Percentiles rank a stretch among this genome's conserved stretches.
Evolutionary conservation across 2,113 vertebrate species (phyloP).

Genomic region (Dasyurus viverrinus): DNA sequence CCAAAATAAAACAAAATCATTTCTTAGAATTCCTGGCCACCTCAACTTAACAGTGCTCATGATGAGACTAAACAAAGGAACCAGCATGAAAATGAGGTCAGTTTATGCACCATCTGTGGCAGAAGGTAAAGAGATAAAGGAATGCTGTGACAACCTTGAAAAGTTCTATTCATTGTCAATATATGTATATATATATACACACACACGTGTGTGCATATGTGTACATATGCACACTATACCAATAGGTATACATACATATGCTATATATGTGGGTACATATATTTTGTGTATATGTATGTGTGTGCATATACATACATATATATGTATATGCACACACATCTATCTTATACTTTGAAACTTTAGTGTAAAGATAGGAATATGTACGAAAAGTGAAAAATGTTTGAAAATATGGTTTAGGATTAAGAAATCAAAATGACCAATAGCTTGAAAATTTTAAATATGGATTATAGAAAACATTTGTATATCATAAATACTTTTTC

Average conservation of each 20-base stretch:
- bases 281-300: background rate
- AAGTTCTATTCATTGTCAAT: background rate
- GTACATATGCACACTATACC: background rate
- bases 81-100: background rate
- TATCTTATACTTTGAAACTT: background rate
- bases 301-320: too few species aligned
- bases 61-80: background rate
- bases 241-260: background rate
- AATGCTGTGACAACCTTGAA: too few species aligned
- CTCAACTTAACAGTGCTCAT: background rate
- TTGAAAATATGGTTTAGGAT: background rate
- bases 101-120: background rate
- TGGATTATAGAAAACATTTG: background rate
- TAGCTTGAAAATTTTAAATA: background rate
- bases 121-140: background rate
- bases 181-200: background rate
- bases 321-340: background rate
- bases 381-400: background rate
- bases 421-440: background rate
- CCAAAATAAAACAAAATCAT: background rate
- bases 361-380: background rate
- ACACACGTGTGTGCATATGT: background rate
- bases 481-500: background rate
- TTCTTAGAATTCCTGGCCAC: background rate
- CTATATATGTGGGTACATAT: background rate